A percentile compares a stretch with the other conserved stretches of the same genome.
phyloP scores from a whole-genome alignment of 2,797 vertebrate genomes.

The Sebastes miniatus region DNA sequence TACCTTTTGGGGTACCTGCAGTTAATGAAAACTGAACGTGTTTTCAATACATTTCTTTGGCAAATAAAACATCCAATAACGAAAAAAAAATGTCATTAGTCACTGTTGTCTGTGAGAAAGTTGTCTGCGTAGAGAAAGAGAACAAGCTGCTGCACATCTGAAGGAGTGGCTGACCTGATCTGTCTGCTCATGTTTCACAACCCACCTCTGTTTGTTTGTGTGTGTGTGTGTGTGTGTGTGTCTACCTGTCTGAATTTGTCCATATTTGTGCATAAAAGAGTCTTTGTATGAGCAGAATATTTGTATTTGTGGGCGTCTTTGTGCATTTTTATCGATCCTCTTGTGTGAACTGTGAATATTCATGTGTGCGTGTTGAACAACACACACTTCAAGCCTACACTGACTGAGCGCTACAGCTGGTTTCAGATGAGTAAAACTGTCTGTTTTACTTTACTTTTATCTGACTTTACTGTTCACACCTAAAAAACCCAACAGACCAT shows the following conservation, averaged over 20 bases:
- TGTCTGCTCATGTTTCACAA: background rate
- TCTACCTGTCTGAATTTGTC: background rate
- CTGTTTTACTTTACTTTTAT: background rate
- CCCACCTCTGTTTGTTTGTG: background rate
- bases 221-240: background rate
- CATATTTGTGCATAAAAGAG: background rate
- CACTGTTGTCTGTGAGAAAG: constrained; percentile 48
- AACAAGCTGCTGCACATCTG: constrained; percentile 64
- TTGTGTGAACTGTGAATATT: background rate
- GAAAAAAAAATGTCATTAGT: background rate
- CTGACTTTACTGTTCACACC: background rate
- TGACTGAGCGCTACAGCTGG: background rate
- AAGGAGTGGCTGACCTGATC: constrained; percentile 54
- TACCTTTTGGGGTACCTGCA: background rate
- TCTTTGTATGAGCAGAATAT: background rate
- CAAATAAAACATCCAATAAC: background rate
- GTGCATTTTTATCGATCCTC: background rate
- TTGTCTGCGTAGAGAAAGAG: background rate
- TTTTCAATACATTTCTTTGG: background rate
- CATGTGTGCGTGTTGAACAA: background rate
- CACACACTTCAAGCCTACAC: background rate
- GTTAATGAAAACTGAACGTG: background rate
- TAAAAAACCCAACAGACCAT: background rate
- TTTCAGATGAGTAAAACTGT: background rate
- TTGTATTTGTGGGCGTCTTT: background rate